Conservation (phyloP, 2,113 vertebrate genomes). For the Oophaga pumilio region DNA sequence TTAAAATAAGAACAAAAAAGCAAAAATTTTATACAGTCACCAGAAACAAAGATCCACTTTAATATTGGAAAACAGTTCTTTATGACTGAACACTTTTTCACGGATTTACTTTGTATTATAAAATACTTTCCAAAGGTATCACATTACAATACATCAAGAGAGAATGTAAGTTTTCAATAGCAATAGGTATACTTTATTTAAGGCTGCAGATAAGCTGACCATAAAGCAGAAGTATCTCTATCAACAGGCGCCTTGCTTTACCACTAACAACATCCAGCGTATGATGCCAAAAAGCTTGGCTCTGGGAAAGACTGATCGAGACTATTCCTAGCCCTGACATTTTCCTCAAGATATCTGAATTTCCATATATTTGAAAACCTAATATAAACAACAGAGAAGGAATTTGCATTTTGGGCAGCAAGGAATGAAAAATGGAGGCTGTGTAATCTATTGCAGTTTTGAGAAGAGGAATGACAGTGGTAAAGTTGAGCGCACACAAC, state of each 20-base stretch:
- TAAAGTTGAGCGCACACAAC: slow-evolving; percentile 70
- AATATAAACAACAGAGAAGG: slow-evolving; percentile 81
- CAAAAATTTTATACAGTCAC: background rate
- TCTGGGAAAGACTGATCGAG: slow-evolving; percentile 72
- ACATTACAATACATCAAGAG: background rate
- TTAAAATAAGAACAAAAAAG: background rate
- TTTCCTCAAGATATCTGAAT: slow-evolving; percentile 80
- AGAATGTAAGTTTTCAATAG: background rate
- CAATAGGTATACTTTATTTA: slow-evolving; percentile 34
- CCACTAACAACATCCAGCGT: slow-evolving; percentile 41
- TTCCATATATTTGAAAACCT: slow-evolving; percentile 88
- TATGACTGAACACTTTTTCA: background rate
- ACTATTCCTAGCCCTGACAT: slow-evolving; percentile 76
- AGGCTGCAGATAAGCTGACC: background rate
- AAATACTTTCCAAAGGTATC: background rate
- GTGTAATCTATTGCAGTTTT: slow-evolving; percentile 73
- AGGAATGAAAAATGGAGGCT: slow-evolving; percentile 81
- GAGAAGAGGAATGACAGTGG: slow-evolving; percentile 76
- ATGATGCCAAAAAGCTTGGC: slow-evolving; percentile 68
- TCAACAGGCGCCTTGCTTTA: slow-evolving; percentile 29
- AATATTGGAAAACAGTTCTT: background rate
- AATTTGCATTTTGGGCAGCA: slow-evolving; percentile 82
- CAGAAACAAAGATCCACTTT: background rate
- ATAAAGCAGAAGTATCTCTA: background rate
- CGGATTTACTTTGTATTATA: background rate